Percentiles rank a stretch among this genome's conserved stretches.
These are phyloP conservation scores for Engystomops pustulosus DNA, from an alignment of 2,113 vertebrate species.

Conservation along the genomic window DNA sequence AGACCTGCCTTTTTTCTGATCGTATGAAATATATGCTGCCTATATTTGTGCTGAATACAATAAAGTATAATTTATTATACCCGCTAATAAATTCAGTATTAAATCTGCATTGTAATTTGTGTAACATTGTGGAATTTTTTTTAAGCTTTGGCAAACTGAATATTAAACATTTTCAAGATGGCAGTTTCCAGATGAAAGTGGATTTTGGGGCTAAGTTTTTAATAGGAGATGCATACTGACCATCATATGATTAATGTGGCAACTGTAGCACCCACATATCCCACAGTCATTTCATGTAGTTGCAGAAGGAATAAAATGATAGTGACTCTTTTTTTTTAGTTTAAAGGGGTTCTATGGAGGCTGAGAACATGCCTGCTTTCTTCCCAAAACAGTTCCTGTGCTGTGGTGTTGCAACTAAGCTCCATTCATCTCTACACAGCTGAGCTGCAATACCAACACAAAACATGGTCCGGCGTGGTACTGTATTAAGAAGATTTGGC, in stretches of 20 bases:
- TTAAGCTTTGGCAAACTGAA: background rate
- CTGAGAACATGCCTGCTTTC: no score
- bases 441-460: no score
- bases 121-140: fast-evolving
- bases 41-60: background rate
- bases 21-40: background rate
- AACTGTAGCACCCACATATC: background rate
- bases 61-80: background rate
- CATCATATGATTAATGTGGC: no score
- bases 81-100: no score
- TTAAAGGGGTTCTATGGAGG: no score
- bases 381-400: no score
- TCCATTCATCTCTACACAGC: no score
- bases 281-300: background rate
- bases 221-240: background rate
- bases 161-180: no score
- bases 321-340: background rate
- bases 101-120: background rate
- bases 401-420: no score
- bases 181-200: background rate
- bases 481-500: no score
- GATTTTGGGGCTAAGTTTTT: background rate
- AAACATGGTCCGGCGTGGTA: no score
- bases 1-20: background rate
- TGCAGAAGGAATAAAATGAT: background rate